phyloP scores from a whole-genome alignment of 2,888 invertebrate species.

The Cyaniris semiargus region DNA sequence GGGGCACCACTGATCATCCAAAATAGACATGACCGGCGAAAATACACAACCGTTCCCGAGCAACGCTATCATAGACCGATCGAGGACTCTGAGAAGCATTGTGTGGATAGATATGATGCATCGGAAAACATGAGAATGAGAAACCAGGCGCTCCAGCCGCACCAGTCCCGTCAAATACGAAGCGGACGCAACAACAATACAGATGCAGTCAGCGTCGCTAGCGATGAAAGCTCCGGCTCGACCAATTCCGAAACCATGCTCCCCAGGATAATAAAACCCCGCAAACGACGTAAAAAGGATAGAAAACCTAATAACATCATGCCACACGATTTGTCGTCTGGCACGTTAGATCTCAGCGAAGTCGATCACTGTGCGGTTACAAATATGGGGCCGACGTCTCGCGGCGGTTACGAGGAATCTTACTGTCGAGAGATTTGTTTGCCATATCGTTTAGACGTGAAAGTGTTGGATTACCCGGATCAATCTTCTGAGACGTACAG shows the following conservation, averaged over 20 bases:
- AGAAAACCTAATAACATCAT: slow-evolving; percentile 84
- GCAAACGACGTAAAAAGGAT: slow-evolving; percentile 94
- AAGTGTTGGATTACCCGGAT: slow-evolving; percentile 70
- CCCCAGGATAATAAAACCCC: slow-evolving; percentile 93
- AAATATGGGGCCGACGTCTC: slow-evolving; percentile 57
- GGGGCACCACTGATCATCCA: slow-evolving; percentile 91
- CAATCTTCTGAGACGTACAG: slow-evolving; percentile 66
- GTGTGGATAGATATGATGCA: slow-evolving; percentile 64
- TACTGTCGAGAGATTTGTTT: slow-evolving; percentile 75
- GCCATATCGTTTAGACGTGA: slow-evolving; percentile 71
- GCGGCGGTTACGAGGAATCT: slow-evolving; percentile 72
- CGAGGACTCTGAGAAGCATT: slow-evolving; percentile 57
- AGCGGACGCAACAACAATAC: slow-evolving; percentile 79
- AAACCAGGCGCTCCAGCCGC: slow-evolving; percentile 66
- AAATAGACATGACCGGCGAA: slow-evolving; percentile 81
- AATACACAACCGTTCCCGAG: slow-evolving; percentile 66
- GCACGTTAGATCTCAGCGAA: slow-evolving; percentile 67
- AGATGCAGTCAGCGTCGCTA: slow-evolving; percentile 86
- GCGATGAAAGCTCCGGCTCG: slow-evolving; percentile 87
- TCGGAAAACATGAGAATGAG: slow-evolving; percentile 67
- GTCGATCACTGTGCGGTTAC: slow-evolving; percentile 71
- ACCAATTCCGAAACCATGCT: slow-evolving; percentile 86
- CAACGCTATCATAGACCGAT: slow-evolving; percentile 66
- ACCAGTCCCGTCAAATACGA: slow-evolving; percentile 65
- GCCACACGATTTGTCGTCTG: slow-evolving; percentile 68